Percentiles rank a stretch among this genome's conserved stretches.
These are phyloP conservation scores for Stylophora pistillata DNA, from an alignment of 64 coral and sea anemone species.

Conservation along the genomic window DNA sequence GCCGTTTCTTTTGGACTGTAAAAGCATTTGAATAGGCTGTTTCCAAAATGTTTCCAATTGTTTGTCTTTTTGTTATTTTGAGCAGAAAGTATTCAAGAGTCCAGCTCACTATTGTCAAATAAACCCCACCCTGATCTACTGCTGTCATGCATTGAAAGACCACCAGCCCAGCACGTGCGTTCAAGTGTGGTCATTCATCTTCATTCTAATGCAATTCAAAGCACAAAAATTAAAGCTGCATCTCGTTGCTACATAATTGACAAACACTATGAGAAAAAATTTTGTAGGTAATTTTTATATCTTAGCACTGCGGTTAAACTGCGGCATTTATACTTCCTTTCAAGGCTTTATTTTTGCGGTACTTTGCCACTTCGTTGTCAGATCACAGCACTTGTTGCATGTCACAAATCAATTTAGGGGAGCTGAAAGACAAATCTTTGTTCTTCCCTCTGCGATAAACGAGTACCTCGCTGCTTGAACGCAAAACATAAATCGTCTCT, in stretches of 20 bases:
- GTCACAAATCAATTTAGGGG: neutral
- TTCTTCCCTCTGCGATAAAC: neutral
- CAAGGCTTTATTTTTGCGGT: no score
- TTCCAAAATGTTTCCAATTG: slow-evolving; percentile 1
- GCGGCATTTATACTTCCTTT: no score
- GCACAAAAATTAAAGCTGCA: neutral
- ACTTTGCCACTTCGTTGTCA: neutral
- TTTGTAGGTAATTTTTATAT: neutral
- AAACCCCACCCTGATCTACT: slow-evolving; percentile 13
- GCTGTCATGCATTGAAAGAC: neutral
- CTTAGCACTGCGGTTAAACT: no score
- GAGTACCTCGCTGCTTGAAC: neutral
- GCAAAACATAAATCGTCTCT: neutral
- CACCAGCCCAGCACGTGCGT: slow-evolving; percentile 13
- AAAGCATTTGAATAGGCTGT: slow-evolving; percentile 1
- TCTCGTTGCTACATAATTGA: neutral
- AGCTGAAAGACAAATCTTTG: neutral
- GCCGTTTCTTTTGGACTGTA: neutral
- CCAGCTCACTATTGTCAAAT: neutral
- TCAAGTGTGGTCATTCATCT: neutral
- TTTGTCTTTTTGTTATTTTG: neutral
- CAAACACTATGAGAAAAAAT: neutral
- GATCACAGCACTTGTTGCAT: neutral
- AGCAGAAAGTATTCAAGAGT: neutral
- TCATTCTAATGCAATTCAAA: neutral